Conservation (phyloP, 2,888 invertebrate species). For the Volucella bombylans region DNA sequence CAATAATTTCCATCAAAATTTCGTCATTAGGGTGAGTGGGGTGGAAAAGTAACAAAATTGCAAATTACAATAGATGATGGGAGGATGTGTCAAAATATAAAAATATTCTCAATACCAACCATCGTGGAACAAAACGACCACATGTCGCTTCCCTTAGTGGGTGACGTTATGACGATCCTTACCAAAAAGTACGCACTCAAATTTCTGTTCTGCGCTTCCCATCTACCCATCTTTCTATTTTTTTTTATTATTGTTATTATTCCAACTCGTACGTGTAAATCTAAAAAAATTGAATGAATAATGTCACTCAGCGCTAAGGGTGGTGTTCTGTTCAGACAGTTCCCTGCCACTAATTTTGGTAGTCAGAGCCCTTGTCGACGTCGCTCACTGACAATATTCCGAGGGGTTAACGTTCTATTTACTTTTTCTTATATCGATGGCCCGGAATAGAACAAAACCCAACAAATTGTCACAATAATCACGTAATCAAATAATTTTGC, state of each 20-base stretch:
- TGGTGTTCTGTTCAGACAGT: conserved; percentile 24
- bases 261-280: no score
- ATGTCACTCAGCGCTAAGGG: conserved; percentile 4
- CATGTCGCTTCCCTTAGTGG: conserved; percentile 40
- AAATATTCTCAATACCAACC: conserved; percentile 19
- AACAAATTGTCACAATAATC: conserved; percentile 62
- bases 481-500: conserved; percentile 68
- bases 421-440: conserved; percentile 22
- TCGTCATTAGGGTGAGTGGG: conserved; percentile 30
- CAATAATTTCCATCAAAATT: conserved; percentile 40
- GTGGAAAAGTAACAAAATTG: conserved; percentile 22
- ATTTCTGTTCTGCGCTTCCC: conserved; percentile 29
- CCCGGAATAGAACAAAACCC: conserved; percentile 29
- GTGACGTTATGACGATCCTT: conserved; percentile 14
- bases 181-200: conserved; percentile 34
- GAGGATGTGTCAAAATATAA: conserved; percentile 24
- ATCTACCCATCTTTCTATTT: not conserved
- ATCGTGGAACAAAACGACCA: conserved; percentile 8
- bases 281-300: conserved; percentile 30
- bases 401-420: conserved; percentile 23
- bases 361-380: not conserved
- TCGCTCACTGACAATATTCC: conserved; percentile 4
- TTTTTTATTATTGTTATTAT: conserved; percentile 1
- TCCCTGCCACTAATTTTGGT: conserved; percentile 12
- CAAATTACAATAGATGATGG: conserved; percentile 43